Evolutionary conservation across 2,113 vertebrate species (phyloP).

Genomic region (Hepsetus odoe): DNA sequence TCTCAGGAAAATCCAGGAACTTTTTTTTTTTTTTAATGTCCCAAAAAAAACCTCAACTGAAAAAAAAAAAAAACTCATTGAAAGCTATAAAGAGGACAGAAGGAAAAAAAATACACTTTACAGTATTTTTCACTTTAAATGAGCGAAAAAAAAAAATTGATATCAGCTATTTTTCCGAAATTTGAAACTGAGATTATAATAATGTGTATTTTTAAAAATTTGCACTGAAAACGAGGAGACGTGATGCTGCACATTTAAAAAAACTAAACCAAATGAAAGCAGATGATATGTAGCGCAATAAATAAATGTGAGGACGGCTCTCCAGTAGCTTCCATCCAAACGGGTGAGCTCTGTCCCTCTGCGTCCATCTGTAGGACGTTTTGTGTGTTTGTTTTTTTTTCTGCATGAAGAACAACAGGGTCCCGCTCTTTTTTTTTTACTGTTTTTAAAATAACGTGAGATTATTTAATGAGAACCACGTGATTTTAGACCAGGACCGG

Average conservation of each 20-base stretch:
- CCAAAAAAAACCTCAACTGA: background rate
- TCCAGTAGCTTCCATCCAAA: too few species aligned
- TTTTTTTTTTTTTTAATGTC: background rate
- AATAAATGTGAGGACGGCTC: too few species aligned
- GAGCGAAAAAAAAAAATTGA: background rate
- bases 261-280: slow-evolving; percentile 79
- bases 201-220: slow-evolving; percentile 48
- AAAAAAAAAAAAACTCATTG: slow-evolving; percentile 13
- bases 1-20: background rate
- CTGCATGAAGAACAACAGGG: background rate
- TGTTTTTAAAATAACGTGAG: too few species aligned
- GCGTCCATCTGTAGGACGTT: background rate
- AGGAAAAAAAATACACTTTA: background rate
- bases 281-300: slow-evolving; percentile 76
- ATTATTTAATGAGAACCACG: too few species aligned
- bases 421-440: too few species aligned
- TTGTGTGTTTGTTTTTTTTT: background rate
- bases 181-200: slow-evolving; percentile 27
- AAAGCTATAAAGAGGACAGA: slow-evolving; percentile 29
- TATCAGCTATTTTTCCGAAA: slow-evolving; percentile 12
- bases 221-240: slow-evolving; percentile 74
- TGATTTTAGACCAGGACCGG: too few species aligned
- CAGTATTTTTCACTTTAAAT: slow-evolving; percentile 39
- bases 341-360: background rate
- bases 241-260: slow-evolving; percentile 71